Evolutionary conservation across 1,140 invertebrate species (phyloP).

Genomic region (Andrena cerasifolii): DNA sequence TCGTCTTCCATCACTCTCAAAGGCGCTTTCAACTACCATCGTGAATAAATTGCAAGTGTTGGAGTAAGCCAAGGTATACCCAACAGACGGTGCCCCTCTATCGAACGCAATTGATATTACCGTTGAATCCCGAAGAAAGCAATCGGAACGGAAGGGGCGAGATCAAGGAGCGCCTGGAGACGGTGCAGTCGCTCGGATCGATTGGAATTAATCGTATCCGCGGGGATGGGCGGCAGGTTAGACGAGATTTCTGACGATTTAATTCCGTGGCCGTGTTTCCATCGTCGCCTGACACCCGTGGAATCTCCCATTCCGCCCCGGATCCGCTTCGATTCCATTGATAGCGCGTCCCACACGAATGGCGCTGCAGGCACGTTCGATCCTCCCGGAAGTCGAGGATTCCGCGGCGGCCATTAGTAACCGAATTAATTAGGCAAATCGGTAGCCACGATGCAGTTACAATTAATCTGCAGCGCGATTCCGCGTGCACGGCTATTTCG

Average conservation of each 20-base stretch:
- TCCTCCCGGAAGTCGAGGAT: conserved; percentile 54
- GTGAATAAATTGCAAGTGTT: neutral
- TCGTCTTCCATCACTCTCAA: no score
- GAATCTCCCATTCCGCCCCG: conserved; percentile 25
- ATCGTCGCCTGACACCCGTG: conserved; percentile 52
- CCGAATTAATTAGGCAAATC: conserved; percentile 82
- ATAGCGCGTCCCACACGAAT: conserved; percentile 27
- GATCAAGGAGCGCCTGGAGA: conserved; percentile 1
- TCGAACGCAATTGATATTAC: conserved; percentile 27
- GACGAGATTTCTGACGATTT: conserved; percentile 64
- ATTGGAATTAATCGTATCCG: conserved; percentile 47
- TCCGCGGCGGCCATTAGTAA: conserved; percentile 77
- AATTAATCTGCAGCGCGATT: conserved; percentile 73
- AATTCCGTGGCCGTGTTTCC: conserved; percentile 58
- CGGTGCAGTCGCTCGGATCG: conserved; percentile 25
- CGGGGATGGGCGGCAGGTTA: neutral
- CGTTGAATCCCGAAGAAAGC: neutral
- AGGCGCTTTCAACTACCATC: no score
- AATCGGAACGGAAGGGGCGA: neutral
- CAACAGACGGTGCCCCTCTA: neutral
- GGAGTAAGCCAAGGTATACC: neutral
- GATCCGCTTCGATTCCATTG: conserved; percentile 46
- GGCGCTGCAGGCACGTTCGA: conserved; percentile 59
- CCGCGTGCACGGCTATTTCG: conserved; percentile 40
- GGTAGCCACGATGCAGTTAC: conserved; percentile 76